Base-by-base conservation (phyloP, 2,113 vertebrate species). In the Martes martes region DNA sequence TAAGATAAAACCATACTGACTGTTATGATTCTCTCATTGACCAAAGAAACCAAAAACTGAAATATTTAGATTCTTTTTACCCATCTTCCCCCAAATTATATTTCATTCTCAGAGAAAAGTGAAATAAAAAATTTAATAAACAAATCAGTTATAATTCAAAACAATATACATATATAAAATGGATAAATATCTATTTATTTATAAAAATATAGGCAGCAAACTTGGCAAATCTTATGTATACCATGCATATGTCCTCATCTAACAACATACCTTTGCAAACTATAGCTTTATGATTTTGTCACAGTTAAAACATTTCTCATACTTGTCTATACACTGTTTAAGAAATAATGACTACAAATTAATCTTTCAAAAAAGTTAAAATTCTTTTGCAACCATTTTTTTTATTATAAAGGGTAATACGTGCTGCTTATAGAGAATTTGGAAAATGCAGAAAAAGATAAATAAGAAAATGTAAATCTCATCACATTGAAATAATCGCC, bases 401-500 rank as follows among this genome's bases (percentile, higher is more conserved):
- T 42, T 91, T n/a, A 57, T 65, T 59, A 88, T 69, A 81, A 91
- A 80, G 14, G 59, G 6, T 57, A 81, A 45, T 23, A 63, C 1
- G 33, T 33, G 39, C 11, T 78, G 39, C 24, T 80, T 50, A 19
- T 57, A 80, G 73, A 97, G 31, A 82, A 81, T 71, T 76, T 91
- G 76, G 63, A 81, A 92, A 94, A 74, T 63, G 21, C 11, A 87
- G n/a, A 61, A 74, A 94, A 82, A 15, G 21, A 74, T 50, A 83
- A 94, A 81, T 36, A 50, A 36, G n/a, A 88, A 93, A 71, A 63
- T 69, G 84, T 85, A 91, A 97, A 89, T 84, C 45, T n/a, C 1
- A 42, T 26, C n/a, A 93, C 10, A 8, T n/a, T n/a, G 11, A 83
- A 11, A 65, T 83, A 57, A 82, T 69, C 14, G 50, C 73, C 16